A percentile compares a stretch with the other conserved stretches of the same genome.
Conservation (phyloP, 2,888 invertebrate species). For the Argyresthia albistria region DNA sequence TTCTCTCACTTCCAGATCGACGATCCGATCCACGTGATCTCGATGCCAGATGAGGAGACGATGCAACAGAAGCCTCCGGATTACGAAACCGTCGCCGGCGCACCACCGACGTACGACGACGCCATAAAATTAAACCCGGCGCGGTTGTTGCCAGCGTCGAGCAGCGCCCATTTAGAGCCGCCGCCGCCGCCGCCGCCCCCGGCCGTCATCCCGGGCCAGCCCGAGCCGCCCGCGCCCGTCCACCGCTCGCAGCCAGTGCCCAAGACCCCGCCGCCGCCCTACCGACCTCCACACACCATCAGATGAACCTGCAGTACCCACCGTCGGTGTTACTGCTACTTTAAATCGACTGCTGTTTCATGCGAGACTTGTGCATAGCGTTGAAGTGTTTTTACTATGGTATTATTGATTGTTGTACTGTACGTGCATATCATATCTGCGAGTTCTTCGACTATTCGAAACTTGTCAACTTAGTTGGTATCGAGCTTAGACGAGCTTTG, state of each 20-base stretch:
- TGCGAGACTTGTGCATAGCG: constrained; percentile 44
- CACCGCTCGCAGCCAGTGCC: constrained; percentile 41
- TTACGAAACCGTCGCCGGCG: constrained; percentile 79
- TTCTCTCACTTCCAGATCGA: constrained; percentile 64
- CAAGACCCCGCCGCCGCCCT: constrained; percentile 65
- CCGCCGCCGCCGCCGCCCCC: constrained; percentile 10
- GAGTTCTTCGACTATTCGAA: too few species aligned
- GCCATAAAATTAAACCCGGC: constrained; percentile 79
- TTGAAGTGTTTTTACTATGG: constrained; percentile 28
- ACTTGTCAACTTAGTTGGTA: constrained; percentile 11
- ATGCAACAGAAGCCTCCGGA: constrained; percentile 80
- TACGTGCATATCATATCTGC: constrained; percentile 25
- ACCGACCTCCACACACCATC: constrained; percentile 61
- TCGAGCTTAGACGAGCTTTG: constrained; percentile 41
- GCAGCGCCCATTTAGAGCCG: constrained; percentile 34
- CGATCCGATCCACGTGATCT: constrained; percentile 77
- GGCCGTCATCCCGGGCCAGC: constrained; percentile 44
- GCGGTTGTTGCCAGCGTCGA: constrained; percentile 56
- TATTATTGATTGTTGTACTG: constrained; percentile 40
- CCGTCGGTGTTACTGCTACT: constrained; percentile 28
- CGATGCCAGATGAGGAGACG: constrained; percentile 71
- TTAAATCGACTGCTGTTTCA: constrained; percentile 68
- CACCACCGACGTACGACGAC: constrained; percentile 81
- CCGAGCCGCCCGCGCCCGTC: constrained; percentile 24
- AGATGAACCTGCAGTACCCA: constrained; percentile 48